Evolutionary conservation across 2,113 vertebrate genomes (phyloP).

Genomic region (Ptyas mucosa): DNA sequence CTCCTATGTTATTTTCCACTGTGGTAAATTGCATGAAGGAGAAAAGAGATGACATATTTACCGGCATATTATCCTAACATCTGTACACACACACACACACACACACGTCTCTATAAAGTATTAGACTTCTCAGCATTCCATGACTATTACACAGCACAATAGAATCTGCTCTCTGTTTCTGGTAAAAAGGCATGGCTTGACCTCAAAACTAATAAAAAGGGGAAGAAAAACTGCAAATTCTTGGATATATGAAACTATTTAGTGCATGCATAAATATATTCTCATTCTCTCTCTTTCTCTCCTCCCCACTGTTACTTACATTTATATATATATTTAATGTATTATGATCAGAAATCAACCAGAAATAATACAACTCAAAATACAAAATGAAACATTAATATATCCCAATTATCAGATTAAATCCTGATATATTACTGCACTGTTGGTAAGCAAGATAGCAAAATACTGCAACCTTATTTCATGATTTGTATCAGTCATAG

Average conservation of each 20-base stretch:
- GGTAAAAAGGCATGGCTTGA: constrained; percentile 66
- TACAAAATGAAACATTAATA: not conserved
- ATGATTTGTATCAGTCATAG: not conserved
- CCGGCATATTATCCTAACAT: constrained; percentile 32
- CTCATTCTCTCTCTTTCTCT: not conserved
- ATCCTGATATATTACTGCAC: no score
- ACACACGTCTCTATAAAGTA: constrained; percentile 61
- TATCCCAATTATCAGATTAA: not conserved
- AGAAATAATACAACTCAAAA: not conserved
- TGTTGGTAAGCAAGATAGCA: no score
- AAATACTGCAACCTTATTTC: not conserved
- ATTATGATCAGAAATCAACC: not conserved
- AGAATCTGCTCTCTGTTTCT: constrained; percentile 35
- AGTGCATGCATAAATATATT: not conserved
- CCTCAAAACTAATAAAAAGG: constrained; percentile 20
- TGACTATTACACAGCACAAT: constrained; percentile 61
- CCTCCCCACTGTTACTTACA: not conserved
- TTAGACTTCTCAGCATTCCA: constrained; percentile 71
- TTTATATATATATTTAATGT: not conserved
- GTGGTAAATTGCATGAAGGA: constrained; percentile 50
- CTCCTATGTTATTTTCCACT: constrained; percentile 47
- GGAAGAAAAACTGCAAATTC: not conserved
- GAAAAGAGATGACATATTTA: not conserved
- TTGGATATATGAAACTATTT: not conserved
- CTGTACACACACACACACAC: constrained; percentile 44